A percentile compares a stretch with the other conserved stretches of the same genome.
These are phyloP conservation scores for Drosophila subquinaria DNA, from an alignment of 2,888 invertebrate species.

Conservation along the genomic window DNA sequence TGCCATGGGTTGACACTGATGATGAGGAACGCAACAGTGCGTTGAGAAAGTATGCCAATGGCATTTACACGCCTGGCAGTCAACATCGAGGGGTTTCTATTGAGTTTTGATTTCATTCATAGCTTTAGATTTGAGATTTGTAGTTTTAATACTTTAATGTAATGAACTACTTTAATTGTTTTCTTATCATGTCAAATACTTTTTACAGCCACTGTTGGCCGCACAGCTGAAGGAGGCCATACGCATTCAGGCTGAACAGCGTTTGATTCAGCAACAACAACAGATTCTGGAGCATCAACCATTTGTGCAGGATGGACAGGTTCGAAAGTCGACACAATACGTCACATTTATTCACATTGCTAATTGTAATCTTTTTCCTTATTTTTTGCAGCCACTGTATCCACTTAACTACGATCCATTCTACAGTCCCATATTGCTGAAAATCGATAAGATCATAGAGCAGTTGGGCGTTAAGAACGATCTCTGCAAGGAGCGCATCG, in stretches of 20 bases:
- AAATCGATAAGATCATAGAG: conserved; percentile 90
- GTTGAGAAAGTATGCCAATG: conserved; percentile 71
- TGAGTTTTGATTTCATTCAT: background rate
- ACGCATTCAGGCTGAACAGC: conserved; percentile 87
- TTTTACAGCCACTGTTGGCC: conserved; percentile 81
- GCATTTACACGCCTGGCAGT: conserved; percentile 1
- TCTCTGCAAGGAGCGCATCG: conserved; percentile 91
- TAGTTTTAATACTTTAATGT: background rate
- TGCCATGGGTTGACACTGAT: background rate
- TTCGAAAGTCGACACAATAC: conserved; percentile 49
- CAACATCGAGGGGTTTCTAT: conserved; percentile 7
- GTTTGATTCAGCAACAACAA: conserved; percentile 87
- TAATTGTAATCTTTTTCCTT: conserved; percentile 9
- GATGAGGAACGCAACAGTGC: conserved; percentile 37
- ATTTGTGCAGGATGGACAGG: conserved; percentile 85
- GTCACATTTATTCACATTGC: conserved; percentile 1
- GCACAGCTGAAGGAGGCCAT: conserved; percentile 87
- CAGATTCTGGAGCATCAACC: conserved; percentile 87
- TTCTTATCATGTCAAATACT: too few species aligned
- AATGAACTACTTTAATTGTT: background rate
- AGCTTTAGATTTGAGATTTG: background rate
- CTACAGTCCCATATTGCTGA: conserved; percentile 92
- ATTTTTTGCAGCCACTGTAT: conserved; percentile 79
- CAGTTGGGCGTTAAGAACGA: conserved; percentile 90
- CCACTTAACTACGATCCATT: conserved; percentile 87